Conservation (phyloP, 2,797 vertebrate species). For the Siniperca scherzeri region DNA sequence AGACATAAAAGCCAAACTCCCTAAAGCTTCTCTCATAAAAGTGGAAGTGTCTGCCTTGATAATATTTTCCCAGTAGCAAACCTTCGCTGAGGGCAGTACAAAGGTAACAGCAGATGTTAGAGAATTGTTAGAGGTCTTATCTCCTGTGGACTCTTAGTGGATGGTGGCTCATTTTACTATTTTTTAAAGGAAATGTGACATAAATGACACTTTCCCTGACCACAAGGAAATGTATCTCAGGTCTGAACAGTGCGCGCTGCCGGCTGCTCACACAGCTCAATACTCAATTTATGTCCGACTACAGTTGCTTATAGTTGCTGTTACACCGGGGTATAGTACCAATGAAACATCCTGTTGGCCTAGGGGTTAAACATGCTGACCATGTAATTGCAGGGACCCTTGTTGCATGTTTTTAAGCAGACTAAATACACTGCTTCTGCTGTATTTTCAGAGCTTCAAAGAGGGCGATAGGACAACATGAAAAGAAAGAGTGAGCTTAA, state of each 20-base stretch:
- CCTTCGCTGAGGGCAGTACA: not conserved
- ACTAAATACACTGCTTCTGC: not conserved
- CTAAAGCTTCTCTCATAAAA: not conserved
- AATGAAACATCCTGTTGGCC: not conserved
- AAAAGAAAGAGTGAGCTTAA: not conserved
- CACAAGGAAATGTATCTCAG: not conserved
- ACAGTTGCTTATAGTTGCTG: not conserved
- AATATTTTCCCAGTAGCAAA: not conserved
- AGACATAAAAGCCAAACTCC: constrained; percentile 16
- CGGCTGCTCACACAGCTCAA: not conserved
- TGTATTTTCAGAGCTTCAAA: not conserved
- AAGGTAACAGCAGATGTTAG: not conserved
- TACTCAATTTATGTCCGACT: not conserved
- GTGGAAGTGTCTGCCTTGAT: not conserved
- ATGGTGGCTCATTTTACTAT: constrained; percentile 5
- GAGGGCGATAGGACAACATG: not conserved
- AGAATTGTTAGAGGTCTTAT: not conserved
- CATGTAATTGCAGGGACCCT: too few relatives aligned
- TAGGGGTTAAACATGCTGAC: too few relatives aligned
- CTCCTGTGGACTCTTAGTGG: not conserved
- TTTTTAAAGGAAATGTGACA: not conserved
- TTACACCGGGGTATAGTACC: not conserved
- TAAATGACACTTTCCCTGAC: not conserved
- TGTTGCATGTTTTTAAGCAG: too few relatives aligned
- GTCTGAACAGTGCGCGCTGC: not conserved